A percentile compares a stretch with the other conserved stretches of the same genome.
Conservation (phyloP, 2,797 vertebrate genomes). For the Molossus alvarezi region DNA sequence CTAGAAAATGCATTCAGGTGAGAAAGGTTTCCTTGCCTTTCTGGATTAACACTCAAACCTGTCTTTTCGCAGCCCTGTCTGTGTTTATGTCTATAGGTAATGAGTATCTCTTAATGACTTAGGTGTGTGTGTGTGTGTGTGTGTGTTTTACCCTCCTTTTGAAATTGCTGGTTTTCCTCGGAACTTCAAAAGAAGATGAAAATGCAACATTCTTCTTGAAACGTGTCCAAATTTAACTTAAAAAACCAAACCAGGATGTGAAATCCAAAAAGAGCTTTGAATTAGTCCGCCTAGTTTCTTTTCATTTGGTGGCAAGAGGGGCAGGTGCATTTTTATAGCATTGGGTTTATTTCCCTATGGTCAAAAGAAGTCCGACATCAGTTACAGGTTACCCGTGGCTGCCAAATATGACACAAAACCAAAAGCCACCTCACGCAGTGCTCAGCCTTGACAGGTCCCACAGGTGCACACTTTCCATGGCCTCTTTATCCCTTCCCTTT, state of each 20-base stretch:
- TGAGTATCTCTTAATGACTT: neutral
- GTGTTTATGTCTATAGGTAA: conserved; percentile 50
- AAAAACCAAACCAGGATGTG: conserved; percentile 67
- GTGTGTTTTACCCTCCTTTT: neutral
- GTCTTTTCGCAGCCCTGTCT: neutral
- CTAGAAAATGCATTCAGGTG: neutral
- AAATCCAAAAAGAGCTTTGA: conserved; percentile 61
- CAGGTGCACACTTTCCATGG: neutral
- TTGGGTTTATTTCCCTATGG: conserved; percentile 65
- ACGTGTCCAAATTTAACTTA: conserved; percentile 73
- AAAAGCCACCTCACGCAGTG: neutral
- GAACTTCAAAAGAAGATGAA: conserved; percentile 73
- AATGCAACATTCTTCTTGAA: conserved; percentile 66
- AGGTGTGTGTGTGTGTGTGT: neutral
- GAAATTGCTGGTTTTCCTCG: conserved; percentile 47
- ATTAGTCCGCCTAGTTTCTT: conserved; percentile 61
- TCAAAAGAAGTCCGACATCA: conserved; percentile 38
- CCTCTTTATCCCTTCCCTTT: conserved; percentile 33
- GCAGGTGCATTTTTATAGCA: conserved; percentile 51
- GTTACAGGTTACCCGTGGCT: neutral
- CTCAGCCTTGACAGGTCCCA: neutral
- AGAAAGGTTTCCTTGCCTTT: neutral
- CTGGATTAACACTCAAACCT: neutral
- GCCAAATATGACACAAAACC: conserved; percentile 29
- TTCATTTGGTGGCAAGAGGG: conserved; percentile 59